Evolutionary conservation across 2,113 vertebrate genomes (phyloP), one percentile per base, ranked within the genome.

Genomic region (Centropus bengalensis): DNA sequence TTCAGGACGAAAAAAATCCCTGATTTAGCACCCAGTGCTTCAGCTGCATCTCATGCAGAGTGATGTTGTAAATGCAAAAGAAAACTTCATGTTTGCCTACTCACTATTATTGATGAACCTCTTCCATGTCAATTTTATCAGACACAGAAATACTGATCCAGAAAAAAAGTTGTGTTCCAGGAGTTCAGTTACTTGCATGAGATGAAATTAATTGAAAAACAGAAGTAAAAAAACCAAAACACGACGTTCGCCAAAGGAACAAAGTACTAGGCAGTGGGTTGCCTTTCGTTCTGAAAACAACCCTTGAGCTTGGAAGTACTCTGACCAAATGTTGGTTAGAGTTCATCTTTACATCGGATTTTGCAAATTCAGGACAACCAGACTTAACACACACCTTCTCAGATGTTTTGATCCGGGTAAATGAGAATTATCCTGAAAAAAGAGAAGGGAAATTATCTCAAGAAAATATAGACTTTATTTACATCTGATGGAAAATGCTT

Each of bases 81-180:
- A 67, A 93, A 89, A 82, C 71, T 79, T 70, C 38, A 81, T 26
- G 47, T 88, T 91, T 92, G 21, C 71, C 86, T 91, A 45, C 75
- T 80, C 78, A 78, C 21, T 70, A 51, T 71, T 83, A 90, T 78
- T 86, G 81, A 86, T 92, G 70, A 71, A 81, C 64, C 23, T 83
- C 26, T 83, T 81, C 64, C 81, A 13, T 77, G 74, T 75, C 56
- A 60, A 30, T 91, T 94, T 81, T 86, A 83, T 78, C 86, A 96
- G 86, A 82, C 86, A 78, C 52, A 88, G 71, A 38, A 83, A 36
- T 70, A 32, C 0, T 70, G 81, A 93, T 66, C 12, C 47, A 92
- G 62, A 90, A 90, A 71, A 44, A 44, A 44, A 33, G 26, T 80
- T 52, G 23, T 49, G 55, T 86, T 51, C 52, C 16, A 52, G 59